These are phyloP conservation scores for Hemiscyllium ocellatum DNA, from an alignment of 2,113 vertebrate species.

Conservation along the genomic window DNA sequence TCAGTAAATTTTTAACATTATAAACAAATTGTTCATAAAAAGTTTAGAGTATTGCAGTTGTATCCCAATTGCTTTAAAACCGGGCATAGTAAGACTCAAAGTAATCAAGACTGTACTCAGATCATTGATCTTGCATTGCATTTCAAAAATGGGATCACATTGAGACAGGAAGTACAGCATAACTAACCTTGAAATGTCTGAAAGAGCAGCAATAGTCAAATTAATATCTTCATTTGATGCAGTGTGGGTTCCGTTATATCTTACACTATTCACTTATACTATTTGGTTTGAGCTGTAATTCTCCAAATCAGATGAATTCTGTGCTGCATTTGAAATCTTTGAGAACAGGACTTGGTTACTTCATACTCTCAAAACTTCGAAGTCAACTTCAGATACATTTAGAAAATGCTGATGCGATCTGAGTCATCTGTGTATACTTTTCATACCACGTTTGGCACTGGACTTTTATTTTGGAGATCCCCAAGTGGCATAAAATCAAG, in stretches of 20 bases:
- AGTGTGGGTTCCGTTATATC: not conserved
- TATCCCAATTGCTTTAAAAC: not conserved
- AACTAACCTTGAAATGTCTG: not conserved
- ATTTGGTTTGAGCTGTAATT: not conserved
- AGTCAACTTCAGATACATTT: not conserved
- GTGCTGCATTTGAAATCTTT: not conserved
- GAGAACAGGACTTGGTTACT: not conserved
- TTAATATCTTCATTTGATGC: not conserved
- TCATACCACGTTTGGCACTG: not conserved
- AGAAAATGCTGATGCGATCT: not conserved
- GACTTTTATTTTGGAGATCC: not conserved
- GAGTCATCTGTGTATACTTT: not conserved
- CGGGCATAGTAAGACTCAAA: not conserved
- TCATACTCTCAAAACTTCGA: not conserved
- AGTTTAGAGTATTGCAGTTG: not conserved
- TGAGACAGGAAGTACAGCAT: not conserved
- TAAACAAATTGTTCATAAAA: not conserved
- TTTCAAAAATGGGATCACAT: not conserved
- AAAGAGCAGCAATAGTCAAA: not conserved
- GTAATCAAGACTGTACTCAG: not conserved
- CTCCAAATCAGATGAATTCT: not conserved
- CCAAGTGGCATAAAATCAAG: not conserved
- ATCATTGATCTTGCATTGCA: not conserved
- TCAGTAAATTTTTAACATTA: not conserved
- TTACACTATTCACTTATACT: not conserved